Evolutionary conservation across 1,140 invertebrate species (phyloP).

Genomic region (Pachyrhynchus sulphureomaculatus): DNA sequence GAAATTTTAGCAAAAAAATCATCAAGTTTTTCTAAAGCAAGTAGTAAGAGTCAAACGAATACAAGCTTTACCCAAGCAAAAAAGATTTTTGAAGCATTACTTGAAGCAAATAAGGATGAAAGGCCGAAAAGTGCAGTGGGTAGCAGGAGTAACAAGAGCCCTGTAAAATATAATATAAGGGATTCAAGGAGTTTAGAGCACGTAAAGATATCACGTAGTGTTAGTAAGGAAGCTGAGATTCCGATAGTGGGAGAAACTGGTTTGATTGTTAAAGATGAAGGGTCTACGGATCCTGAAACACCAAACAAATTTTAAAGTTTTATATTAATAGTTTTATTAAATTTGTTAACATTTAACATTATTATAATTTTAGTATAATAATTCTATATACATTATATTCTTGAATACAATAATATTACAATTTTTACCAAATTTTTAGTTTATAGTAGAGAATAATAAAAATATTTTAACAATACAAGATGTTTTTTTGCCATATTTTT

Average conservation of each 20-base stretch:
- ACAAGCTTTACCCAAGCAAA: slow-evolving; percentile 31
- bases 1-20: slow-evolving; percentile 20
- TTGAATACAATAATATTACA: no score
- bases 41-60: slow-evolving; percentile 6
- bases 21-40: slow-evolving; percentile 7
- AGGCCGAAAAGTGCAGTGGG: background rate
- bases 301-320: no score
- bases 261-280: no score
- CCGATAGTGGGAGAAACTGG: background rate
- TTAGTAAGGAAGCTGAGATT: background rate
- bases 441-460: no score
- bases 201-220: background rate
- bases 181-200: slow-evolving; percentile 11
- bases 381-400: no score
- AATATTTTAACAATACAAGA: no score
- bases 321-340: background rate
- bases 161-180: background rate
- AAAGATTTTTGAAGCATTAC: slow-evolving; percentile 31
- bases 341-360: background rate
- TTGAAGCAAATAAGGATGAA: slow-evolving; percentile 21
- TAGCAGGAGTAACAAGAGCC: background rate
- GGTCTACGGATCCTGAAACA: background rate
- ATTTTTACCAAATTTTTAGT: no score
- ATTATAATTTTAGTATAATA: no score
- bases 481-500: no score